Conservation (phyloP, 2,113 vertebrate genomes). For the Oreochromis niloticus region DNA sequence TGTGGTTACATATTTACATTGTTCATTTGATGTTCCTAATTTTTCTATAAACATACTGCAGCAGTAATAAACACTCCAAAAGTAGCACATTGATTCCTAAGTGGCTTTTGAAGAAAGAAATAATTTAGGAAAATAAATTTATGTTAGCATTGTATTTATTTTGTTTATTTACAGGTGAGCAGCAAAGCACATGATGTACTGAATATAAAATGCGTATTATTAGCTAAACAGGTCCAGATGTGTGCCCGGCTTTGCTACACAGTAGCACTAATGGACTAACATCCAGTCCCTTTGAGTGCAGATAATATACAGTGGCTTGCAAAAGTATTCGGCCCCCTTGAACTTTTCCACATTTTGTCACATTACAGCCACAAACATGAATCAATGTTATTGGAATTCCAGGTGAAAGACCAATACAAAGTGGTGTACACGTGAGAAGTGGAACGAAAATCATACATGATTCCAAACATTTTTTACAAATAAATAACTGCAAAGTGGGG, state of each 20-base stretch:
- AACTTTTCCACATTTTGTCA: too few species aligned
- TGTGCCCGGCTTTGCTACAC: neutral
- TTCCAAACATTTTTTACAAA: too few species aligned
- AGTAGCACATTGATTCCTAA: neutral
- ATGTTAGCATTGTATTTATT: neutral
- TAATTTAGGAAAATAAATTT: neutral
- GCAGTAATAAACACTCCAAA: neutral
- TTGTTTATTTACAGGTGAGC: neutral
- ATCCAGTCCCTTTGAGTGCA: neutral
- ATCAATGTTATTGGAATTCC: too few species aligned
- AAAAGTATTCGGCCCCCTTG: too few species aligned
- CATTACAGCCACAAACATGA: too few species aligned
- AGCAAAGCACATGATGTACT: neutral
- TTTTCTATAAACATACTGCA: rapidly evolving
- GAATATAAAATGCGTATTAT: rapidly evolving
- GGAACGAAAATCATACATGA: too few species aligned
- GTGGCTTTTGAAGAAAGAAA: neutral
- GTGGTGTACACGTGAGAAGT: too few species aligned
- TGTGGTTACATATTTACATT: neutral
- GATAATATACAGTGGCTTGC: neutral
- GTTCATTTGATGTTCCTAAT: neutral
- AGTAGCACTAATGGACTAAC: rapidly evolving
- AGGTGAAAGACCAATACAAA: too few species aligned
- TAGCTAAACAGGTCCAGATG: neutral
- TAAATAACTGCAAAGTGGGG: too few species aligned